Base-by-base conservation (phyloP, 1,140 invertebrate genomes). In the Drosophila willistoni region DNA sequence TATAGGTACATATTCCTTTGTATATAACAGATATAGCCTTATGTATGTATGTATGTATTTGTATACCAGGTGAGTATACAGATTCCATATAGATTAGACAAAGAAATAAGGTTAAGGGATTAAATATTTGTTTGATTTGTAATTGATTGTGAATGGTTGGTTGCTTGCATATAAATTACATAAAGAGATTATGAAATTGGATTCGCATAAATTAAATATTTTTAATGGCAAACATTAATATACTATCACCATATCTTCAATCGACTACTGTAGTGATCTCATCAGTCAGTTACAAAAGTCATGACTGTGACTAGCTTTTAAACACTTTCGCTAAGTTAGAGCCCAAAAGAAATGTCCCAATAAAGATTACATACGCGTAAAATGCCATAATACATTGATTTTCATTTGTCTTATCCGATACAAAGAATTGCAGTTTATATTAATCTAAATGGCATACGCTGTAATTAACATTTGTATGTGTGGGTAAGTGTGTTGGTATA, bases 71-170 rank as follows among this genome's bases (percentile, higher is more conserved):
- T 51, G 44, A 51, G 44, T 22, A 51, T 51, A 51, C 44, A 51
- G 44, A 22, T 51, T 19, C 44, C 44, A 19, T 17, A 10, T 9
- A 47, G 47, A 67, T 14, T 55, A 51, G 19, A 51, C 44, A 51
- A 51, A 22, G 44, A 51, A 51, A 51, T 51, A 22, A 51, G 44
- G 44, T 51, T 51, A 51, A 51, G 44, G 9, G 44, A 51, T 51
- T 51, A 51, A 51, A 19, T 51, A 19, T 51, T 51, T 51, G 44
- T 51, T 10, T 22, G 17, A 51, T 51, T 51, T 51, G 44, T 51
- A 51, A 51, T 51, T 51, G 44, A 51, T 51, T 51, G 44, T 51
- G 44, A 51, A 51, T 51, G 44, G 17, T 51, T 51, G 9, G 19
- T 10, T 51, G 44, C 7, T 51, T 22, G 44, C 17, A 22, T 22